phyloP scores from a whole-genome alignment of 2,888 invertebrate genomes.

The Xanthorhoe designata region DNA sequence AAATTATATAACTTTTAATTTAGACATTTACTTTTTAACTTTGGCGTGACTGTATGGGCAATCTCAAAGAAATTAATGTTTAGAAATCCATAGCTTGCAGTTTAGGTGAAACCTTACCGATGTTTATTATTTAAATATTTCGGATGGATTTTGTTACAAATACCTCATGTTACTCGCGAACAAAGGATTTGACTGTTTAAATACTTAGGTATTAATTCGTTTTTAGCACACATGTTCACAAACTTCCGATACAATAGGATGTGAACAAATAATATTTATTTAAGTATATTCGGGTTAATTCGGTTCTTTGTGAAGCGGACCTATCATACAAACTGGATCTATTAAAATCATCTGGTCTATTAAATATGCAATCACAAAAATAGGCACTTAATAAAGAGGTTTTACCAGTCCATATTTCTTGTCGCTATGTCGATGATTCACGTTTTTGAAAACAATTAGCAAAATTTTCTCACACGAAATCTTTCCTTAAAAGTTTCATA shows the following conservation, averaged over 20 bases:
- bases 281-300: background rate
- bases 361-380: slow-evolving; percentile 7
- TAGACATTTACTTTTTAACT: too few species aligned
- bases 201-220: slow-evolving; percentile 5
- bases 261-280: background rate
- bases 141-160: slow-evolving; percentile 44
- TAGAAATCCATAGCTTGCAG: slow-evolving; percentile 11
- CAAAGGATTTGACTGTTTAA: slow-evolving; percentile 29
- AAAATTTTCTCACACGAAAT: slow-evolving; percentile 10
- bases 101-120: slow-evolving; percentile 27
- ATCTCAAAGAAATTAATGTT: background rate
- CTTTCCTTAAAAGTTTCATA: slow-evolving; percentile 16
- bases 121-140: slow-evolving; percentile 44
- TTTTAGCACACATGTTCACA: slow-evolving; percentile 14
- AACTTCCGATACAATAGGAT: slow-evolving; percentile 18
- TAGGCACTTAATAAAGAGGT: slow-evolving; percentile 5
- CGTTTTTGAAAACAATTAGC: slow-evolving; percentile 14
- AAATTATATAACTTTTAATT: too few species aligned
- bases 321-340: slow-evolving; percentile 8
- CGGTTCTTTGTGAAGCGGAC: slow-evolving; percentile 1
- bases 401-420: slow-evolving; percentile 20
- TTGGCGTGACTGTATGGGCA: too few species aligned
- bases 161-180: slow-evolving; percentile 28
- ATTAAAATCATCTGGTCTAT: slow-evolving; percentile 18
- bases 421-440: slow-evolving; percentile 13